Conservation (phyloP, 2,113 vertebrate genomes). For the Gallinago jamesoni region DNA sequence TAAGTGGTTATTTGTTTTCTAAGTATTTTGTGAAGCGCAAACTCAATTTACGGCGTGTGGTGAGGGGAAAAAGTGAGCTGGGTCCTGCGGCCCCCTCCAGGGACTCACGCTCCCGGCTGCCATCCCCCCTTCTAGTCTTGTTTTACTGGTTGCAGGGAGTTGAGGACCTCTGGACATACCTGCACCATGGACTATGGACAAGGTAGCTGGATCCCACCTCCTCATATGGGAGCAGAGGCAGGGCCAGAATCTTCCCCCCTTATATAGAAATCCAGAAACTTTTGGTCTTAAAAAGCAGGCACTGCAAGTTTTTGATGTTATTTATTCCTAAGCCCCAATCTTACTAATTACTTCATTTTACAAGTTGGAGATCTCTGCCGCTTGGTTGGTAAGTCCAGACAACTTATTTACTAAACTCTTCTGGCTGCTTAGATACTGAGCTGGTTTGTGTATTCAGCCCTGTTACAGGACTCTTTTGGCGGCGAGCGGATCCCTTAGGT, state of each 20-base stretch:
- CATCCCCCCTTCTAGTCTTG: neutral
- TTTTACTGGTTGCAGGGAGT: neutral
- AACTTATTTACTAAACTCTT: neutral
- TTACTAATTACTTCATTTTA: neutral
- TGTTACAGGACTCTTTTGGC: neutral
- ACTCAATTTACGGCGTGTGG: rapidly evolving
- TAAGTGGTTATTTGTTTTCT: neutral
- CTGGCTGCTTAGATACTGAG: neutral
- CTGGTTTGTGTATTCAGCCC: neutral
- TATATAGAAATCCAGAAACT: neutral
- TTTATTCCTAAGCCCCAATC: neutral
- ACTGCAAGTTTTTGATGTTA: neutral
- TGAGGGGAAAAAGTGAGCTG: neutral
- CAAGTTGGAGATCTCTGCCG: neutral
- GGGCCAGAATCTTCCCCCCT: neutral
- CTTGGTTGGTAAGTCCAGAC: neutral
- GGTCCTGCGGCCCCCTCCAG: neutral
- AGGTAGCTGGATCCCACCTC: neutral
- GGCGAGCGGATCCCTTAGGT: neutral
- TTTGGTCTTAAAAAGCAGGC: neutral
- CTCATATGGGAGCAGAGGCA: neutral
- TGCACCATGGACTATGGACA: neutral
- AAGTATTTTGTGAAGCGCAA: neutral
- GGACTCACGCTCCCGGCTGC: neutral
- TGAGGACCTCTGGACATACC: neutral